Base-by-base conservation (phyloP, 1,140 invertebrate species). In the Aphis gossypii region DNA sequence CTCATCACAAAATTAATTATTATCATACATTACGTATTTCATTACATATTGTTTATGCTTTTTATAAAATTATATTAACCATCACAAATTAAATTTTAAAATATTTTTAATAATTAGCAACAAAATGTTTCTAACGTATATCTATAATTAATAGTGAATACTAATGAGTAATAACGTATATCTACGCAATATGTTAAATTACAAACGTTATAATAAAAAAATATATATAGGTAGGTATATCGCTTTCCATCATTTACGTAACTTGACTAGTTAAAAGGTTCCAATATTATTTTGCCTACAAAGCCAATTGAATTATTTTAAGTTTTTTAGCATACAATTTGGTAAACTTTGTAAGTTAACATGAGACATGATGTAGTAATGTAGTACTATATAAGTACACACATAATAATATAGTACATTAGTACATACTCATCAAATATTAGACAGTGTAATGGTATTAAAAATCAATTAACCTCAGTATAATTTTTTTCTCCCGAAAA, bases 391-490 rank as follows among this genome's bases (percentile, higher is more conserved):
- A 18, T 51, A 51, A 3, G 18, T 4, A 48, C 18, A 51, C 14
- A 51, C 18, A 51, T 51, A 51, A 18, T 51, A 51, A 1, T 14
- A 51, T 51, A 51, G 9, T 23, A 38, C 1, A 38, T 6, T 82
- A 35, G 9, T 35, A 35, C 76, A 35, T n/a, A 82, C 76, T 82
- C n/a, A 20, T 82, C 21, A 38, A 35, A 38, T 21, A 21, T 21
- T 25, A 30, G 11, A 30, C 83, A 84, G 23, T 44, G 23, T 41
- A 21, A 2, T 20, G 20, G 18, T 18, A 87, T 87, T n/a, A 87
- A 87, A n/a, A 48, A 87, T 87, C 86, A 87, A 44, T 87, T 87
- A 46, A 48, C 18, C n/a, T 87, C n/a, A 84, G 83, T 25, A 84
- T 30, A 87, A 8, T 23, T 48, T 87, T 87, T 9, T 14, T 18